Conservation (phyloP, 30 jellyfish, hydroid and myxozoan genomes). For the Aurelia aurita region DNA sequence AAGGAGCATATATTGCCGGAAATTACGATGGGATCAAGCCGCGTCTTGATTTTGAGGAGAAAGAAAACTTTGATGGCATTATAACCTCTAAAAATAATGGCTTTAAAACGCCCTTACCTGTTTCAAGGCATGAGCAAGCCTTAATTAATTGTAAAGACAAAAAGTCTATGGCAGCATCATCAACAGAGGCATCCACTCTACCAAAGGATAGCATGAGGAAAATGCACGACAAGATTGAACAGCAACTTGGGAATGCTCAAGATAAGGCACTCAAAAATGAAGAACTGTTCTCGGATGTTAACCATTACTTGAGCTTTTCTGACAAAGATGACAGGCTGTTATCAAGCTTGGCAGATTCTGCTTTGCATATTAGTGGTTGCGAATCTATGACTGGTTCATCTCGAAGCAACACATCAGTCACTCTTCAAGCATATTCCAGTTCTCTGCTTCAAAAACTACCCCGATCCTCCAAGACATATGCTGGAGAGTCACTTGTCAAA, state of each 20-base stretch:
- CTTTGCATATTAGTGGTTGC: not conserved
- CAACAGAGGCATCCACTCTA: no score
- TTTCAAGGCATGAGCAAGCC: not conserved
- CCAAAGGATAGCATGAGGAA: no score
- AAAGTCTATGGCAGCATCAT: no score
- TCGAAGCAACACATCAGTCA: not conserved
- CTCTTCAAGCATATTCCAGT: not conserved
- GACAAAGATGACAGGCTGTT: not conserved
- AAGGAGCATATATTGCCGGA: not conserved
- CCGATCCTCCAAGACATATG: not conserved
- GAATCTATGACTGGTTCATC: not conserved
- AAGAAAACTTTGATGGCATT: not conserved
- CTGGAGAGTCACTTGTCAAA: not conserved
- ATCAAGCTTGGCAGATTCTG: not conserved
- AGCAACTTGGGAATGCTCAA: not conserved
- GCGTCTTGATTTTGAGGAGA: not conserved
- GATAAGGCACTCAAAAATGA: not conserved
- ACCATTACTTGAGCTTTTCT: not conserved
- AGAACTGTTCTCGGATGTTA: not conserved
- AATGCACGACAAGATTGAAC: not conserved
- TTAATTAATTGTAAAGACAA: not conserved
- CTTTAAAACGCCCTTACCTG: no score
- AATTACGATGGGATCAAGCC: not conserved
- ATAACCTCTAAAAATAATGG: no score
- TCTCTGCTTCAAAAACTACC: not conserved